phyloP scores from a whole-genome alignment of 1,140 invertebrate species.

The Aphidius ervi region DNA sequence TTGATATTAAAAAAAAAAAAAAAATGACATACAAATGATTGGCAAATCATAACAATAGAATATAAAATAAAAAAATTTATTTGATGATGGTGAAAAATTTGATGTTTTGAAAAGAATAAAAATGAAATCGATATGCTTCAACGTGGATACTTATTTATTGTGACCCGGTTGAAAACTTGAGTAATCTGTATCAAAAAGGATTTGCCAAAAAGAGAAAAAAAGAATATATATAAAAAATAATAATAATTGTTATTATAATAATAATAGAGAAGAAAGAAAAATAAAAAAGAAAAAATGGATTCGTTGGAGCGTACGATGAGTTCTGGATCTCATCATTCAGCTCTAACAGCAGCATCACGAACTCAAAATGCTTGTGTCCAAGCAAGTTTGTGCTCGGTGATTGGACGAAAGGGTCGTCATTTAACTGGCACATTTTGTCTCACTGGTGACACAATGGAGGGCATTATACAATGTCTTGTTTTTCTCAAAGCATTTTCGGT shows the following conservation, averaged over 20 bases:
- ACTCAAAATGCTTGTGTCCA: conserved; percentile 70
- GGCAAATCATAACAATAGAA: no score
- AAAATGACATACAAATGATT: no score
- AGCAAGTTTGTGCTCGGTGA: conserved; percentile 69
- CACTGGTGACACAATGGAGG: conserved; percentile 86
- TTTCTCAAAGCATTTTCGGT: conserved; percentile 90
- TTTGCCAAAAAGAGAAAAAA: neutral
- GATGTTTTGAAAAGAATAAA: no score
- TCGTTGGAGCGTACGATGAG: conserved; percentile 73
- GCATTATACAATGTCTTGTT: conserved; percentile 86
- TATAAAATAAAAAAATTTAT: no score
- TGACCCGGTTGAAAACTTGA: neutral
- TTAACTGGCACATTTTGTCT: conserved; percentile 82
- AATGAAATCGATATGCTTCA: no score
- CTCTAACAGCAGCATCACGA: conserved; percentile 56
- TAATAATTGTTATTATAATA: neutral
- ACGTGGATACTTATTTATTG: no score
- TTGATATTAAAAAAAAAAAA: no score
- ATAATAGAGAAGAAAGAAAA: neutral
- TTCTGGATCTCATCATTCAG: conserved; percentile 62
- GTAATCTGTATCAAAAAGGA: neutral
- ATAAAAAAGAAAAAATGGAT: conserved; percentile 59
- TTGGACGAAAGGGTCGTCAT: conserved; percentile 72
- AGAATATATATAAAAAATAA: neutral
- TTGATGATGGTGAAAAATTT: no score